Base-by-base conservation (phyloP, 2,113 vertebrate genomes). In the Glareola pratincola region DNA sequence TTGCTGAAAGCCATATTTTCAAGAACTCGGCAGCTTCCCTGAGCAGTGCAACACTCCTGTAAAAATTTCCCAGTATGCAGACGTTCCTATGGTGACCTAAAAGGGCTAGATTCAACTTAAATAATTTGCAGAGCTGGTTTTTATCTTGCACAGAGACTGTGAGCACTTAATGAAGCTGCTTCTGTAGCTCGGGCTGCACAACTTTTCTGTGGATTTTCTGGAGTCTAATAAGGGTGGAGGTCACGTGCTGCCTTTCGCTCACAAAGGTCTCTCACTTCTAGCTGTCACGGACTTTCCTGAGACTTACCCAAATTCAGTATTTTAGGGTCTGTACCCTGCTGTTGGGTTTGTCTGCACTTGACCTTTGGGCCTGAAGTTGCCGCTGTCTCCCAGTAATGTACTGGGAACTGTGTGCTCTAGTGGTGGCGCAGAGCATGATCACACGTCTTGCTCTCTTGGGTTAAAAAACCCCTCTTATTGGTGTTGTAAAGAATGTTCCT, bases 361-460 rank as follows among this genome's bases (percentile, higher is more conserved):
- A 34, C 19, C 69, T 74, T 39, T 37, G 39, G 14, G 19, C 41
- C n/a, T 56, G 63, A 39, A 39, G 34, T 19, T 45, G 14, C 13
- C 1, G 0, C 12, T 34, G 5, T 39, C 10, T 57, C n/a, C 9
- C 19, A 20, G 14, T 69, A 56, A 56, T 0, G 0, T 24, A 17
- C 51, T 20, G 54, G 56, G 14, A 29, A 74, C 36, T 24, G 45
- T 48, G 36, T 53, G 67, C 47, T 75, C 19, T 27, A 27, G 36
- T 32, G 24, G 37, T 18, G 4, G 1, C 1, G 2, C 14, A 15
- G 17, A 37, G 63, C 14, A 19, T 3, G 27, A 74, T 5, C 22
- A 15, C 23, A 68, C 9, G 14, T 57, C 32, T 41, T 2, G 0
- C 27, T 69, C n/a, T 66, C 32, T 37, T 66, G 60, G 14, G 8